phyloP scores from a whole-genome alignment of 2,888 invertebrate genomes.

The Rapana venosa region DNA sequence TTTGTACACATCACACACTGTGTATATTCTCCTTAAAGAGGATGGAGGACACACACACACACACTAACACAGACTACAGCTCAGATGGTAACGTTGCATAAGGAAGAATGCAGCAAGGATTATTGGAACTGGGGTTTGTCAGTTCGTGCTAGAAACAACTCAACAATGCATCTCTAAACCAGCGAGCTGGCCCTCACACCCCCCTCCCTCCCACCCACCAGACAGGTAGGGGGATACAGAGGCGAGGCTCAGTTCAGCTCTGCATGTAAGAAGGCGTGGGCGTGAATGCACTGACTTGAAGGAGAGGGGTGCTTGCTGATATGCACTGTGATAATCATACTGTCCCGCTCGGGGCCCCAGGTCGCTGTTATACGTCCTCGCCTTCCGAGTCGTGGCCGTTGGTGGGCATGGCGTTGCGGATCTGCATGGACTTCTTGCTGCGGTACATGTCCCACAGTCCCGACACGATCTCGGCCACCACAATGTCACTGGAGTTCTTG shows the following conservation, averaged over 20 bases:
- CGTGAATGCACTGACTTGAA: background rate
- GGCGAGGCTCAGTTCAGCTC: background rate
- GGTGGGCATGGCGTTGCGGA: constrained; percentile 60
- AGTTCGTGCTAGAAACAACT: background rate
- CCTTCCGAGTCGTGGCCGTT: constrained; percentile 70
- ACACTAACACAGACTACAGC: background rate
- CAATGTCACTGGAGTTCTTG: constrained; percentile 76
- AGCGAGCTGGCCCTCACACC: background rate
- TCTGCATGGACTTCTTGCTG: constrained; percentile 71
- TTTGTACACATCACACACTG: constrained; percentile 10
- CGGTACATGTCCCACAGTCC: constrained; percentile 76
- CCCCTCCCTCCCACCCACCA: background rate
- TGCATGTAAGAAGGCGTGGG: constrained; percentile 1
- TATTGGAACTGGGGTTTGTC: background rate
- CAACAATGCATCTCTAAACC: constrained; percentile 15
- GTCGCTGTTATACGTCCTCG: constrained; percentile 69
- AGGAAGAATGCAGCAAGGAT: background rate
- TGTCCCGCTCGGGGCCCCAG: background rate
- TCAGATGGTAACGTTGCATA: background rate
- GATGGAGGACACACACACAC: no score
- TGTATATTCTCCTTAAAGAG: background rate
- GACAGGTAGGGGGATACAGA: background rate
- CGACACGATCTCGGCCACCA: constrained; percentile 76
- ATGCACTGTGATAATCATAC: background rate
- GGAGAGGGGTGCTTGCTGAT: background rate